Evolutionary conservation across 2,113 vertebrate species (phyloP).

Genomic region (Elephas maximus): DNA sequence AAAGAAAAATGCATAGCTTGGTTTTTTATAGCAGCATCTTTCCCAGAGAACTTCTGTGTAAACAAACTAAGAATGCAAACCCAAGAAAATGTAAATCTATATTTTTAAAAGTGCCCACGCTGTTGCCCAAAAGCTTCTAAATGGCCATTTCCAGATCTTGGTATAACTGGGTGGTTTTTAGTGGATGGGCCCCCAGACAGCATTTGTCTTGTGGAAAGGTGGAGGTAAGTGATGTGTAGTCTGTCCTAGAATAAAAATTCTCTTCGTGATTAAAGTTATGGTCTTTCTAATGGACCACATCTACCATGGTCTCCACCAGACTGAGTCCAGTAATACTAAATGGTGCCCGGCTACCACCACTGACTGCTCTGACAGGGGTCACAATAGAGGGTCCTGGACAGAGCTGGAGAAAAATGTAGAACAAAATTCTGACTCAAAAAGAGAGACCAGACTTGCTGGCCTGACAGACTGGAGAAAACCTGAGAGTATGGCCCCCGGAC

Average conservation of each 20-base stretch:
- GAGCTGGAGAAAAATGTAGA: too few relatives aligned
- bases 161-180: neutral
- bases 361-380: too few relatives aligned
- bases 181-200: neutral
- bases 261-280: constrained; percentile 21
- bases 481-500: too few relatives aligned
- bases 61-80: neutral
- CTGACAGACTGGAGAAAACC: too few relatives aligned
- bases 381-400: too few relatives aligned
- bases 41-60: neutral
- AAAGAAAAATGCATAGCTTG: neutral
- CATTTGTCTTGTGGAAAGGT: neutral
- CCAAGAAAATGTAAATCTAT: neutral
- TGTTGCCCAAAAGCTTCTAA: neutral
- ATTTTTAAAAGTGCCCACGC: neutral
- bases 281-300: neutral
- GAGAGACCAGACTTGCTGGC: too few relatives aligned
- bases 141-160: neutral
- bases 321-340: too few relatives aligned
- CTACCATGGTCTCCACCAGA: too few relatives aligned
- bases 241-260: constrained; percentile 14
- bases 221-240: neutral
- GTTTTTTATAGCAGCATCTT: neutral
- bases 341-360: too few relatives aligned
- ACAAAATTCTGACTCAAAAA: too few relatives aligned